Evolutionary conservation across 2,797 vertebrate genomes (phyloP), one percentile per base, ranked within the genome.

Genomic region (Sciurus carolinensis): DNA sequence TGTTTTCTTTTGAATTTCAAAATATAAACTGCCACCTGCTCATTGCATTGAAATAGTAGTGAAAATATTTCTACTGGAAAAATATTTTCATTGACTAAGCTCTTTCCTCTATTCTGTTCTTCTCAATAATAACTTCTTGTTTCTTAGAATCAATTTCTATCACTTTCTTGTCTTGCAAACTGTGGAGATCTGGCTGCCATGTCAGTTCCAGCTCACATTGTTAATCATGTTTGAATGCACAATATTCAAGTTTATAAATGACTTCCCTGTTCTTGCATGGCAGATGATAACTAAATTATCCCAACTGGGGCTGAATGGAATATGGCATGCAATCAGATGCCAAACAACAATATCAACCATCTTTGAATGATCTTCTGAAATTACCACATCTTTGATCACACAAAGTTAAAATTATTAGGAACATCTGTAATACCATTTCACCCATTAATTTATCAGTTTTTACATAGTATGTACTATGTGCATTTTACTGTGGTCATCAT

Each of bases 191-290:
- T 99, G 99, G 98, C 99, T 99, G 94, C 99, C 99, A 0, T 99
- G 99, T 97, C 98, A 98, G 96, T 99, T 99, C 99, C 99, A 99
- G 99, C 98, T 99, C 24, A 98, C 99, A 1, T 98, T 99, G 98
- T 98, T 99, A 96, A 99, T 99, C 97, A 99, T 98, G 67, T 99
- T 99, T n/a, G 99, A 99, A 82, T 99, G 99, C 98, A 99, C 99
- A 98, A 99, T 99, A 9, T 99, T 99, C 98, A 99, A 96, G 84
- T 96, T 99, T 95, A 99, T 99, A 97, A 99, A 98, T 93, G 99
- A 98, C 96, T 99, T 99, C 8, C 99, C 99, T 1, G 99, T 99
- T 75, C 99, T 99, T 98, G 99, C 99, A 11, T 99, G 99, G 99
- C 99, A 99, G 98, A 99, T 99, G 93, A 99, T 98, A 97, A 99